Evolutionary conservation across 1,140 invertebrate species (phyloP).

Genomic region (Drosophila serrata): DNA sequence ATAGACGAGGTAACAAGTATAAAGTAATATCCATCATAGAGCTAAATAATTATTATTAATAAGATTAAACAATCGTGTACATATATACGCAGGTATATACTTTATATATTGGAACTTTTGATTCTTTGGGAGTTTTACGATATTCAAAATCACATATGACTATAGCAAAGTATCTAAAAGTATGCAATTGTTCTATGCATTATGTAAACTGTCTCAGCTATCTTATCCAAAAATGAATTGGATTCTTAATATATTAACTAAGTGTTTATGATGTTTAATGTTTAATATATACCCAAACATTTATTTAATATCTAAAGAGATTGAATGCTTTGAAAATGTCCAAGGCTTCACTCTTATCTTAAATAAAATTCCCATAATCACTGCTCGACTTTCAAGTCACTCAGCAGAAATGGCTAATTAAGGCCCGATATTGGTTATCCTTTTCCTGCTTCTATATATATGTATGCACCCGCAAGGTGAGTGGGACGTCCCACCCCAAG

Average conservation of each 20-base stretch:
- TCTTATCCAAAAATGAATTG: neutral
- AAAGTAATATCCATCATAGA: neutral
- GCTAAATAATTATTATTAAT: too few relatives aligned
- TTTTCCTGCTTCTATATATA: neutral
- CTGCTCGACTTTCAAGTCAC: neutral
- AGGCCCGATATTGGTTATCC: constrained; percentile 8
- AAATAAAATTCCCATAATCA: neutral
- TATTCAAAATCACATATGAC: neutral
- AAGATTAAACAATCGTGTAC: too few relatives aligned
- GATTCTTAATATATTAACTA: neutral
- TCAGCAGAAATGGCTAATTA: constrained; percentile 3
- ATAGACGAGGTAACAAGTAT: neutral
- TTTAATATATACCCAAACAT: too few relatives aligned
- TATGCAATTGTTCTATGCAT: neutral
- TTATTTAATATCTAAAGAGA: too few relatives aligned
- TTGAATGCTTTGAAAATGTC: neutral
- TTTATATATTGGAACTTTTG: neutral
- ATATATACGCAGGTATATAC: too few relatives aligned
- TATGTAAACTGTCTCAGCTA: neutral
- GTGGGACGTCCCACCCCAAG: neutral
- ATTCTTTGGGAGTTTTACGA: neutral
- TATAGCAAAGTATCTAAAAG: neutral
- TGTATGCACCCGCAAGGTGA: neutral
- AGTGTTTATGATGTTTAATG: neutral
- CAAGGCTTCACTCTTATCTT: neutral